Percentiles rank a stretch among this genome's conserved stretches.
Conservation (phyloP, 2,797 vertebrate genomes). For the Phylloscopus collybita region DNA sequence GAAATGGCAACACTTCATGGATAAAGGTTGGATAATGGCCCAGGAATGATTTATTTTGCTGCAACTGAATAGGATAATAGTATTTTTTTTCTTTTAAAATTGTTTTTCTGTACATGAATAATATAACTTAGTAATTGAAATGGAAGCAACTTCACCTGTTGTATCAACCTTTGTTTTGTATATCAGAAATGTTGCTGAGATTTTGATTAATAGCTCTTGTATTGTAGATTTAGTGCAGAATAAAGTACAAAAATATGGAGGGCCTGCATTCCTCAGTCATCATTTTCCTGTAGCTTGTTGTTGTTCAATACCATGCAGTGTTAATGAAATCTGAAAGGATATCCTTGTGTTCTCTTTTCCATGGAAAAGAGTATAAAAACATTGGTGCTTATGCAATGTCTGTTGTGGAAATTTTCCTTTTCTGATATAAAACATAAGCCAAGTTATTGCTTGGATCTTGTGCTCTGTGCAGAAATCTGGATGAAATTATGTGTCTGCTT, state of each 20-base stretch:
- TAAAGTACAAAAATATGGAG: neutral
- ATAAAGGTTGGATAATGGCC: neutral
- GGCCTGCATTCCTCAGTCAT: neutral
- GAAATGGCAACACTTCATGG: neutral
- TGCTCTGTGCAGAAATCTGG: neutral
- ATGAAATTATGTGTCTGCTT: neutral
- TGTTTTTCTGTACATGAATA: fast-evolving
- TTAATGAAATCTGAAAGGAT: neutral
- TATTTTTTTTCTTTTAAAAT: fast-evolving
- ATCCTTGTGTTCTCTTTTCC: neutral
- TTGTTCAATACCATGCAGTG: neutral
- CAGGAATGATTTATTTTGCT: neutral
- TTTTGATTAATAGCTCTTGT: neutral
- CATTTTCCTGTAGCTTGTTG: neutral
- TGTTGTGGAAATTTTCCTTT: neutral
- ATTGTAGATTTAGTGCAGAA: neutral
- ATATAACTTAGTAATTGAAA: neutral
- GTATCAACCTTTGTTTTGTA: neutral
- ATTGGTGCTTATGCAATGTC: neutral
- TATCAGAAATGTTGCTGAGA: neutral
- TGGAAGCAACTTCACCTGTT: neutral
- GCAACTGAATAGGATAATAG: neutral
- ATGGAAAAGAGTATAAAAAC: neutral
- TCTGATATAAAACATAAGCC: neutral
- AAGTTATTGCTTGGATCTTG: neutral